Evolutionary conservation across 1,140 invertebrate genomes (phyloP).

Genomic region (Acyrthosiphon pisum): DNA sequence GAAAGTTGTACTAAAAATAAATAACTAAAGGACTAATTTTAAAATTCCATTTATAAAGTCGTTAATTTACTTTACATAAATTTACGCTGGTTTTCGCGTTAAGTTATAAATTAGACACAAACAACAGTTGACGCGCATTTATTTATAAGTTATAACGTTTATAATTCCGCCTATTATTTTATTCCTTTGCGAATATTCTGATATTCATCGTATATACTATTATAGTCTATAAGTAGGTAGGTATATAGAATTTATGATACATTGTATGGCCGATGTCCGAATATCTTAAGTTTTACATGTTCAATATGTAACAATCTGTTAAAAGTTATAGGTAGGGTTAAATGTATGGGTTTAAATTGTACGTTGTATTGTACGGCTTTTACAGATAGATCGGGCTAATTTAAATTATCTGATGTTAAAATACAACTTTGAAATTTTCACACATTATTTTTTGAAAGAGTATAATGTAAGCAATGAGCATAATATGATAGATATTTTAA

Average conservation of each 20-base stretch:
- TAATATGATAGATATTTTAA: too few relatives aligned
- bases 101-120: neutral
- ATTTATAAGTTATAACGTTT: neutral
- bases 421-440: too few relatives aligned
- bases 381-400: too few relatives aligned
- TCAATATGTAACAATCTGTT: neutral
- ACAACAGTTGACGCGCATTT: neutral
- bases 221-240: neutral
- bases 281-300: neutral
- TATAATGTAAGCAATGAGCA: too few relatives aligned
- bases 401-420: too few relatives aligned
- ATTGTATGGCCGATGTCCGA: neutral
- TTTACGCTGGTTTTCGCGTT: neutral
- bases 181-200: neutral
- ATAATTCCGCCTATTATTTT: neutral
- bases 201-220: neutral
- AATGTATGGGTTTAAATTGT: too few relatives aligned
- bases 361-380: too few relatives aligned
- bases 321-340: neutral
- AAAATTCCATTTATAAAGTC: neutral
- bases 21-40: neutral
- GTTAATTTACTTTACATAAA: neutral
- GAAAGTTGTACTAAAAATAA: slow-evolving; percentile 14
- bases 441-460: too few relatives aligned
- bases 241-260: neutral